Conservation (phyloP, 1,140 invertebrate genomes). For the Xylocopa sonorina region DNA sequence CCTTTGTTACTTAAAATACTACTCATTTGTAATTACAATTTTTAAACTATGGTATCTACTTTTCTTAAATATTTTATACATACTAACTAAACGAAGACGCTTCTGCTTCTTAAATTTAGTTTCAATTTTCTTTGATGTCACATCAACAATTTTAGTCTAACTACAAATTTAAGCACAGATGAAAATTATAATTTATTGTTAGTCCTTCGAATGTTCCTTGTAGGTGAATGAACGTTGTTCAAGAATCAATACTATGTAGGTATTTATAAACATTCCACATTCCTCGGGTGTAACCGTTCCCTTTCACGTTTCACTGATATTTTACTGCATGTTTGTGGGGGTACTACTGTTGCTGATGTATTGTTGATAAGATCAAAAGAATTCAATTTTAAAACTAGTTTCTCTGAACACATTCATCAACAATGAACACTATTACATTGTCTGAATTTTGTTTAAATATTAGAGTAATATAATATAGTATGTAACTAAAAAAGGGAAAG, state of each 20-base stretch:
- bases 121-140: too few species aligned
- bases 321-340: constrained; percentile 2
- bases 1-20: too few species aligned
- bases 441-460: too few species aligned
- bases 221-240: constrained; percentile 62
- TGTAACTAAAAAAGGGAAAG: too few species aligned
- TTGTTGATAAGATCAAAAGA: constrained; percentile 11
- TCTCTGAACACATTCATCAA: background rate
- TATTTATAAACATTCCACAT: constrained; percentile 73
- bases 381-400: background rate
- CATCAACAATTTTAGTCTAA: too few species aligned
- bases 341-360: background rate
- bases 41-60: too few species aligned
- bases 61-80: too few species aligned
- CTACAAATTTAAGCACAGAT: background rate
- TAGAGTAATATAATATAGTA: too few species aligned
- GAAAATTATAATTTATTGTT: constrained; percentile 13
- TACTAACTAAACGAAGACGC: too few species aligned
- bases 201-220: constrained; percentile 21
- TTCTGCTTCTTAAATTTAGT: too few species aligned
- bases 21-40: too few species aligned
- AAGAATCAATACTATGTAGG: constrained; percentile 57
- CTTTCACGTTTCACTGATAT: constrained; percentile 67
- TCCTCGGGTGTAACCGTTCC: constrained; percentile 59
- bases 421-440: background rate